Base-by-base conservation (phyloP, 2,888 invertebrate genomes). In the Rhodophaea formosa region DNA sequence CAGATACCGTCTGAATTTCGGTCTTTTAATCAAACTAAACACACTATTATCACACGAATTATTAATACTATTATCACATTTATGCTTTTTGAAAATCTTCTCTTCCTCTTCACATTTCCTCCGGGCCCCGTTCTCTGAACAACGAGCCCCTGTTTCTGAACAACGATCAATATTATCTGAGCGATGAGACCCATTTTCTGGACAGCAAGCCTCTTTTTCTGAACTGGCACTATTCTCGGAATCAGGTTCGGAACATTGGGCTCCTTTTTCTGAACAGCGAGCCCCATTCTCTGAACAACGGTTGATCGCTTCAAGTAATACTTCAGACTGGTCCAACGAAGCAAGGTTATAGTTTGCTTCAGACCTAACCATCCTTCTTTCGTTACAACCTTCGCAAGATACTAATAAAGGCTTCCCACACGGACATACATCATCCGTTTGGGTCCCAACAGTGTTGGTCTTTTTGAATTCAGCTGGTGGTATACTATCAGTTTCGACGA, bases 291-390 rank as follows among this genome's bases (percentile, higher is more conserved):
- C 57, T 35, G 53, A 53, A 39, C 79, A 92, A 88, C 32, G 92
- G 80, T 70, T 93, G 62, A 93, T 93, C 56, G 93, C 93, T 63
- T 92, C 92, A 57, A 93, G 72, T 60, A 93, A 68, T 55, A 92
- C 77, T 67, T 93, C 92, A 14, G 56, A 56, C 0, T 66, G 92
- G 71, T 87, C 92, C 6, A 83, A 47, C 0, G 79, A 76, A 0
- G 83, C 80, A 14, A 91, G 57, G 53, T 91, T 75, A 66, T 89
- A 89, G 53, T 75, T 89, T 0, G 72, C 90, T n/a, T 85, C 82
- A 0, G 91, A 91, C 16, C 91, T 66, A 10, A 86, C 87, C 85
- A 91, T 84, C 1, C 84, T 79, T 7, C 76, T 63, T 12, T 69
- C 67, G 1, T 57, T 47, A 45, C 86, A 87, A 0, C 60, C 62